Evolutionary conservation across 2,888 invertebrate genomes (phyloP), one percentile per base, ranked within the genome.

Genomic region (Aspidiotus destructor): DNA sequence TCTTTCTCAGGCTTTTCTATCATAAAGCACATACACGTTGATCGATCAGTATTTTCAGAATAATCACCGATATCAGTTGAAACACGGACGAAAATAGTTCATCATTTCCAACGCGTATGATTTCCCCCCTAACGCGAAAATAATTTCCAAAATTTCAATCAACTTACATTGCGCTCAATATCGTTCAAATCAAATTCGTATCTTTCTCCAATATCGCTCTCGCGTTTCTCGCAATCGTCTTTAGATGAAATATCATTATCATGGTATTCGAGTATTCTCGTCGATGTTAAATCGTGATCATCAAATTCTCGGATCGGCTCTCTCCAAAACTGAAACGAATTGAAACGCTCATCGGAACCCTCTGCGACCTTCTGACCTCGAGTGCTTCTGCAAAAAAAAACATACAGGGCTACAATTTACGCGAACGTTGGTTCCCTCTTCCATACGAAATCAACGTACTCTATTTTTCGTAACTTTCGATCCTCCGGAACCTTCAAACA

Each of bases 251-350:
- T 9, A 54, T n/a, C 2, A 54, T 54, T 16, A 54, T 54, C 55
- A 54, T n/a, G 55, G 55, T 8, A 54, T n/a, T 54, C 55, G 3
- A 17, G 55, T 54, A n/a, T 7, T 5, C 28, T 28, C 28, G 28
- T 28, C 28, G 28, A 28, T 28, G 28, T 28, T 28, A 62, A 42
- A 16, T 68, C 70, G 13, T 13, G 28, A 2, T 69, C 69, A 2
- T 79, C 78, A 16, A 81, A 74, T 58, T 79, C 78, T n/a, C 80
- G 80, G 68, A 82, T 73, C 1, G 81, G 81, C 52, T 76, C 76
- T 52, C 81, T 74, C 82, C 82, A 82, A 74, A 76, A 82, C 71
- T 79, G 78, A 74, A 81, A 82, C 53, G 78, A 76, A 74, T 80
- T 80, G 72, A 77, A 81, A 61, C 61, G 40, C 52, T 67, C 67